phyloP scores from a whole-genome alignment of 2,797 vertebrate genomes.

The Tympanoctomys barrerae region DNA sequence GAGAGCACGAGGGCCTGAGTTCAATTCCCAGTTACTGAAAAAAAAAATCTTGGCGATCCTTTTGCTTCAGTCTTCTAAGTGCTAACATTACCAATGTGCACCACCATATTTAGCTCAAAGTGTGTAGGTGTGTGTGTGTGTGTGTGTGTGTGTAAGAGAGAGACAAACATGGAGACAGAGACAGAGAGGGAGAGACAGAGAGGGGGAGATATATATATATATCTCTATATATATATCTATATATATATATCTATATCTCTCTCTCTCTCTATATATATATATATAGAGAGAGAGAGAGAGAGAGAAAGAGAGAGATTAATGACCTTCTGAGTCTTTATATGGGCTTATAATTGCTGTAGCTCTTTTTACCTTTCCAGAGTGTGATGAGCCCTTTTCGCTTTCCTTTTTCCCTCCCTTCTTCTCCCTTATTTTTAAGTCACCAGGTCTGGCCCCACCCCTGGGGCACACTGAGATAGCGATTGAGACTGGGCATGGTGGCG shows the following conservation, averaged over 20 bases:
- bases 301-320: background rate
- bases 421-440: background rate
- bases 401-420: background rate
- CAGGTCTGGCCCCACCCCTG: background rate
- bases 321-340: background rate
- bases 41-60: background rate
- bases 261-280: too few species aligned
- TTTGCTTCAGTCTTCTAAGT: background rate
- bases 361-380: background rate
- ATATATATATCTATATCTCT: background rate
- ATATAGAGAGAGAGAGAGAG: too few species aligned
- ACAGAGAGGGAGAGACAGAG: background rate
- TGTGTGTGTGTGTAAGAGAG: too few species aligned
- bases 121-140: background rate
- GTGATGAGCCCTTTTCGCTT: background rate
- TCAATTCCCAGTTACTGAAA: too few species aligned
- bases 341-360: background rate
- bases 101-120: background rate
- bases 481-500: too few species aligned
- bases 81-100: background rate
- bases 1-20: too few species aligned
- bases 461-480: too few species aligned
- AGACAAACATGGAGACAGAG: too few species aligned
- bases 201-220: background rate
- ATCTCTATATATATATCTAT: rapidly evolving